Evolutionary conservation across 2,888 invertebrate species (phyloP).

Genomic region (Meganola albula): DNA sequence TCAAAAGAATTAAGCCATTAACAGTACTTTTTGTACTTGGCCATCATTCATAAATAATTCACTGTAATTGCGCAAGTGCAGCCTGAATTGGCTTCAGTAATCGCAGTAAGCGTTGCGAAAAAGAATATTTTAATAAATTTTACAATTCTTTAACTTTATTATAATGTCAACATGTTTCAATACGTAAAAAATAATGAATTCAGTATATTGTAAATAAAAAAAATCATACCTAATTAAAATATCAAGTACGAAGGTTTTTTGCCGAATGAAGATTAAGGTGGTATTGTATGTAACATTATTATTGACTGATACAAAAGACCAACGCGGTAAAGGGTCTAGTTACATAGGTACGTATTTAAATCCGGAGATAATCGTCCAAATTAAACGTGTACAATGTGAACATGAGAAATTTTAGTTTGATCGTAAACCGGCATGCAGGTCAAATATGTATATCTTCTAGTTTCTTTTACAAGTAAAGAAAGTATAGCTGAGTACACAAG

Average conservation of each 20-base stretch:
- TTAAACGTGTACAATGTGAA: too few relatives aligned
- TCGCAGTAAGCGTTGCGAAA: neutral
- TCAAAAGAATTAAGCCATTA: slow-evolving; percentile 9
- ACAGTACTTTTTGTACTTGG: neutral
- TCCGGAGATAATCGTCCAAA: too few relatives aligned
- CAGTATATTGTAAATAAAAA: slow-evolving; percentile 3
- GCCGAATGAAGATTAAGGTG: too few relatives aligned
- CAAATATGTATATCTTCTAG: too few relatives aligned
- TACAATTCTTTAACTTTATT: slow-evolving; percentile 1
- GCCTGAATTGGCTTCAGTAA: neutral
- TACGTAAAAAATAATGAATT: slow-evolving; percentile 6
- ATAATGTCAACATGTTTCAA: neutral
- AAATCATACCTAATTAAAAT: slow-evolving; percentile 1
- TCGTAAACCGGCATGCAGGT: too few relatives aligned
- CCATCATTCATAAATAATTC: slow-evolving; percentile 4
- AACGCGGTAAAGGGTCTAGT: too few relatives aligned
- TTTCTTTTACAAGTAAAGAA: too few relatives aligned
- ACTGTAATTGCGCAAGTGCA: slow-evolving; percentile 1
- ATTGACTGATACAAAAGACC: too few relatives aligned
- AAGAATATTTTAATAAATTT: neutral
- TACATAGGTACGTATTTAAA: too few relatives aligned
- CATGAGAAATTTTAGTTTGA: too few relatives aligned
- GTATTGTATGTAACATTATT: too few relatives aligned
- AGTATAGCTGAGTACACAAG: too few relatives aligned
- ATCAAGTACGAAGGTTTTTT: slow-evolving; percentile 11